These are phyloP conservation scores for Atlantisia rogersi DNA, from an alignment of 2,113 vertebrate genomes.

Conservation along the genomic window DNA sequence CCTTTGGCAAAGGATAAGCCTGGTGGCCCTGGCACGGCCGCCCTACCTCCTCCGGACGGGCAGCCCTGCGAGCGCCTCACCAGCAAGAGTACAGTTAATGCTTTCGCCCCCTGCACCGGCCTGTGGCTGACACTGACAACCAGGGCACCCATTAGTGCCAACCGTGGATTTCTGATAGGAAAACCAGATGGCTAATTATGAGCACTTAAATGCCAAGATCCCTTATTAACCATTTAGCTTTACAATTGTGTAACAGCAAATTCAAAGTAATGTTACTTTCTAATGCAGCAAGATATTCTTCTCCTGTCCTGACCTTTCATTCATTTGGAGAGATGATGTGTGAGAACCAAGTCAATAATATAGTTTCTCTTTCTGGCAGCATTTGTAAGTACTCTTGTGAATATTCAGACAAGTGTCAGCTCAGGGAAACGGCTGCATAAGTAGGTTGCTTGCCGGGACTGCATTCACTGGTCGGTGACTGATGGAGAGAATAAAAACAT, in stretches of 20 bases:
- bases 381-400: not conserved
- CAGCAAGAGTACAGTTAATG: rapidly evolving
- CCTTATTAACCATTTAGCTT: not conserved
- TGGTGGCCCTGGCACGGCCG: not conserved
- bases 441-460: not conserved
- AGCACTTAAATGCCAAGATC: not conserved
- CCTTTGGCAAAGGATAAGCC: too few relatives aligned
- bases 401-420: not conserved
- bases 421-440: not conserved
- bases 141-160: not conserved
- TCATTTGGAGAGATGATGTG: not conserved
- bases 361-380: not conserved
- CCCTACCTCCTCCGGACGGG: not conserved
- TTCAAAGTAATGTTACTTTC: not conserved
- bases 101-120: not conserved
- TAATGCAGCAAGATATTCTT: not conserved
- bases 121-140: not conserved
- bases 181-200: not conserved
- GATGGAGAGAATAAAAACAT: not conserved
- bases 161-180: not conserved
- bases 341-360: not conserved
- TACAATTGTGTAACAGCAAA: not conserved
- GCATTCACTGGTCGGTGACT: not conserved
- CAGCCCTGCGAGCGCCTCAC: rapidly evolving
- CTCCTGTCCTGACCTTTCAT: not conserved